Percentiles rank a stretch among this genome's conserved stretches.
phyloP scores from a whole-genome alignment of 2,113 vertebrate species.

The Microcebus ravelobensis region DNA sequence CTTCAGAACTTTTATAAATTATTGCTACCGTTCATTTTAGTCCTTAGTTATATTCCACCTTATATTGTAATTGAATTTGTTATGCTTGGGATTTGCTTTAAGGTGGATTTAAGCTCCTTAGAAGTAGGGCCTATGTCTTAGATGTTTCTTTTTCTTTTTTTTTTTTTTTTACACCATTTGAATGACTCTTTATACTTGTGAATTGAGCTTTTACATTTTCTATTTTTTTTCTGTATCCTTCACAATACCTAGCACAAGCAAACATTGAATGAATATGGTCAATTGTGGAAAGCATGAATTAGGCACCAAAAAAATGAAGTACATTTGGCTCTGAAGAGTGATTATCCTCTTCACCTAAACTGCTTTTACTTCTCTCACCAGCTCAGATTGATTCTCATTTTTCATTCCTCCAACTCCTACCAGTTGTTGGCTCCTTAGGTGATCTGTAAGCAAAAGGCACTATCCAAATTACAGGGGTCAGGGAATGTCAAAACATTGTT shows the following conservation, averaged over 20 bases:
- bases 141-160: neutral
- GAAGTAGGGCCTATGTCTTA: neutral
- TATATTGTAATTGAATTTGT: neutral
- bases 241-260: neutral
- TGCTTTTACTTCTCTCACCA: constrained; percentile 11
- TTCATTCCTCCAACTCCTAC: neutral
- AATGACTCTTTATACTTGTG: no score
- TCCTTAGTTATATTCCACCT: neutral
- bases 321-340: neutral
- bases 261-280: neutral
- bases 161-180: no score
- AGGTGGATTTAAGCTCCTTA: constrained; percentile 5
- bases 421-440: neutral
- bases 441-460: constrained; percentile 6
- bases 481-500: neutral
- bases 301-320: constrained; percentile 20
- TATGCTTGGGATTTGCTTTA: neutral
- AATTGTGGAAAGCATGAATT: neutral
- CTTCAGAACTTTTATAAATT: neutral
- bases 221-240: neutral
- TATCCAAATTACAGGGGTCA: neutral
- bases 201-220: no score
- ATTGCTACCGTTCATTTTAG: neutral
- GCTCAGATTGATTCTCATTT: constrained; percentile 26
- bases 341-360: neutral